Conservation (phyloP, 2,113 vertebrate genomes). For the Vidua chalybeata region DNA sequence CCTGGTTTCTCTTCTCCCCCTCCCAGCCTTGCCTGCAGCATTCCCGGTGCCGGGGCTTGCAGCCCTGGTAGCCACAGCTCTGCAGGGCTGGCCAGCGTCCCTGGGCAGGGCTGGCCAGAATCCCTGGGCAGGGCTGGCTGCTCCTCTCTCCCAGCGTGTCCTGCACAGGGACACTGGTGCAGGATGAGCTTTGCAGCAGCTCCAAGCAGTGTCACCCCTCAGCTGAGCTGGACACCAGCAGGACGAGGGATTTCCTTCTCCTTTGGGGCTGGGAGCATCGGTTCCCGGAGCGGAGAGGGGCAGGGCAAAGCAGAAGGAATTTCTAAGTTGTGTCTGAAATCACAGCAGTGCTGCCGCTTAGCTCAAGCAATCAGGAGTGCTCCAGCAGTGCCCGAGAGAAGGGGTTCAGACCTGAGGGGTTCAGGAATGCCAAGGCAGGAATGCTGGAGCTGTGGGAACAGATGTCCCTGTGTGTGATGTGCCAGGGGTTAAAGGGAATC, state of each 20-base stretch:
- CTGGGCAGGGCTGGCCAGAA: background rate
- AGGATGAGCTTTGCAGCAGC: background rate
- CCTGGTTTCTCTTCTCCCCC: background rate
- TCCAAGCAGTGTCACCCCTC: background rate
- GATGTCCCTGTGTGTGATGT: background rate
- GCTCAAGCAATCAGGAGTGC: rapidly evolving
- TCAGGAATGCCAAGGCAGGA: background rate
- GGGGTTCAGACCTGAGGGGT: background rate
- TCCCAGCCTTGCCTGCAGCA: background rate
- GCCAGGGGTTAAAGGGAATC: background rate
- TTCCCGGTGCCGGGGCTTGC: background rate
- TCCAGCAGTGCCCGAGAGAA: background rate
- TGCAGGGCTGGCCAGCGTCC: background rate
- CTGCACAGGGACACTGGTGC: background rate
- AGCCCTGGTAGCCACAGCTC: background rate
- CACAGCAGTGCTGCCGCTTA: background rate
- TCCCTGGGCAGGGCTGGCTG: background rate
- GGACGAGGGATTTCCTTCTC: background rate
- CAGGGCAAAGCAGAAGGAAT: rapidly evolving
- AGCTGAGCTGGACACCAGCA: background rate
- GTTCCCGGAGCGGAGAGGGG: background rate
- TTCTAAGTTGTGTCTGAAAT: rapidly evolving
- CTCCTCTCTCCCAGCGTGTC: too few relatives aligned
- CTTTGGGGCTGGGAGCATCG: background rate
- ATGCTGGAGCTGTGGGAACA: background rate